Percentiles rank a stretch among this genome's conserved stretches.
Evolutionary conservation across 2,113 vertebrate species (phyloP).

Genomic region (Pipa parva): DNA sequence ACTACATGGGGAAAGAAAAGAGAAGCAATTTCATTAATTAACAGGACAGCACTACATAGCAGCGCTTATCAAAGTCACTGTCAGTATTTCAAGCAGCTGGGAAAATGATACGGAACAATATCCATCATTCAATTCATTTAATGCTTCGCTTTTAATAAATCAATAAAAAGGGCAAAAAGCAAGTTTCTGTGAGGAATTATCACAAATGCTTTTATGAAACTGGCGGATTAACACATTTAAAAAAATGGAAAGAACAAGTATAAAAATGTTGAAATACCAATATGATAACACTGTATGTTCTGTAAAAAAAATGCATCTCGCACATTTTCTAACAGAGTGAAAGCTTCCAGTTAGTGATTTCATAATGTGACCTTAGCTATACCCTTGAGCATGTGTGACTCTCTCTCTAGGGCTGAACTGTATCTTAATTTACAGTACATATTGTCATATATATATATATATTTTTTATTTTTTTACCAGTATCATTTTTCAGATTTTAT

Average conservation of each 20-base stretch:
- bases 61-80: conserved; percentile 35
- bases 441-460: conserved; percentile 55
- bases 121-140: conserved; percentile 26
- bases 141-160: conserved; percentile 29
- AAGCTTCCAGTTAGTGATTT: conserved; percentile 74
- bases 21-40: conserved; percentile 19
- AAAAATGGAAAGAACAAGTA: conserved; percentile 57
- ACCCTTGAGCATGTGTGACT: conserved; percentile 57
- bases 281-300: conserved; percentile 65
- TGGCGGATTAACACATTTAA: conserved; percentile 53
- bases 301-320: conserved; percentile 54
- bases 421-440: conserved; percentile 45
- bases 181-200: conserved; percentile 63
- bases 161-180: conserved; percentile 57
- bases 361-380: conserved; percentile 46
- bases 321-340: conserved; percentile 58
- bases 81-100: conserved; percentile 34
- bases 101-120: conserved; percentile 23
- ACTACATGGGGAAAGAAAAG: conserved; percentile 21
- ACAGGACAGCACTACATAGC: conserved; percentile 41
- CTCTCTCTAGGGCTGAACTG: conserved; percentile 52
- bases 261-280: conserved; percentile 60
- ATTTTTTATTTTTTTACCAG: conserved; percentile 51
- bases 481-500: conserved; percentile 56
- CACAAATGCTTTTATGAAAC: conserved; percentile 57